Evolutionary conservation across 1,140 invertebrate genomes (phyloP), one percentile per base, ranked within the genome.

Genomic region (Drosophila simulans): DNA sequence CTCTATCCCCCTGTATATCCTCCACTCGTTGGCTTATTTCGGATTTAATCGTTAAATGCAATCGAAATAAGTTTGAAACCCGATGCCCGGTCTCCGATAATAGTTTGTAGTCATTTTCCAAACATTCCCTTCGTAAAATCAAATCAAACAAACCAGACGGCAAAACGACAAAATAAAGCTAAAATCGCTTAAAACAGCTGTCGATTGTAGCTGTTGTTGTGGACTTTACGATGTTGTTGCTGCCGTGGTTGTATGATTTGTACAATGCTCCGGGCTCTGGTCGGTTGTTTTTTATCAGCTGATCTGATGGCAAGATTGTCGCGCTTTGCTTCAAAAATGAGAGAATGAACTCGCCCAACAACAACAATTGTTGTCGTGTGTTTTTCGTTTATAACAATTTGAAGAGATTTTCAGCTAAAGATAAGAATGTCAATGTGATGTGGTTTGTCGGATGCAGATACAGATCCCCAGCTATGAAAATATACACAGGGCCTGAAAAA

Each of bases 221-320:
- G 71, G 37, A 34, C 46, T 66, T 60, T 40, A 65, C 43, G 43
- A 25, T 63, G 46, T 43, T 69, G 74, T 74, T 80, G 48, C 58
- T 77, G 48, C 51, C 15, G 49, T 77, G 76, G 74, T 69, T 69
- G 83, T 86, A 83, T 86, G 83, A 86, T 86, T 86, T 86, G 83
- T 86, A 88, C 83, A 79, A 75, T 75, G 82, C 69, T 75, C 66
- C 66, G 75, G 75, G 66, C 42, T 40, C 64, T 70, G 64, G 64
- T 71, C 68, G 68, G 51, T 70, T 71, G 68, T 57, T 76, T 66
- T 86, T 88, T 88, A 88, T 88, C 84, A 88, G 77, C 84, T 84
- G 84, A 88, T 88, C 84, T 88, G 84, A 88, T 88, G 85, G 84
- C 84, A 89, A 88, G 84, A 88, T 88, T 88, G 84, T 88, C 84